phyloP scores from a whole-genome alignment of 2,797 vertebrate genomes.

The Avahi laniger region DNA sequence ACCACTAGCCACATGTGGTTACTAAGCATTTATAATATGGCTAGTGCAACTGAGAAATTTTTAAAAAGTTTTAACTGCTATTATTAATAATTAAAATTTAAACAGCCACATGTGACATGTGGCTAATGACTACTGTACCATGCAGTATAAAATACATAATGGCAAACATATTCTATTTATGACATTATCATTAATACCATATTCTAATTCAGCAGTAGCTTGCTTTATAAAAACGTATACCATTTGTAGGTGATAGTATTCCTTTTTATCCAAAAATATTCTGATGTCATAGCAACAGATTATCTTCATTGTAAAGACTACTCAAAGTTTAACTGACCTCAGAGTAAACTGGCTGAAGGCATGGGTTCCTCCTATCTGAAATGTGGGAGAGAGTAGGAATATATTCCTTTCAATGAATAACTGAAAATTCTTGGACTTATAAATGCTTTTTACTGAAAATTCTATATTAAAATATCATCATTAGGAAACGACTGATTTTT shows the following conservation, averaged over 20 bases:
- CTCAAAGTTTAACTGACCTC: not conserved
- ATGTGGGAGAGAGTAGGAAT: not conserved
- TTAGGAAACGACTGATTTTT: constrained; percentile 32
- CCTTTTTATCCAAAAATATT: constrained; percentile 1
- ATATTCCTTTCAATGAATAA: not conserved
- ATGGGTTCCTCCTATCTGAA: not conserved
- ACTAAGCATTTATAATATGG: not conserved
- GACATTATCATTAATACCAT: not conserved
- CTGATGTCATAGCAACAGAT: not conserved
- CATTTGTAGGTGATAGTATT: not conserved
- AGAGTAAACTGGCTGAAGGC: not conserved
- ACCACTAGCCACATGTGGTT: not conserved
- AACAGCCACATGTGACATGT: not conserved
- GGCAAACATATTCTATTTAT: constrained; percentile 5
- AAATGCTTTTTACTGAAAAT: constrained; percentile 26
- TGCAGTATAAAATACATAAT: not conserved
- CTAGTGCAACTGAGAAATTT: not conserved
- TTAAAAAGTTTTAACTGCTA: not conserved
- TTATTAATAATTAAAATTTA: constrained; percentile 15
- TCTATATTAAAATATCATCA: not conserved
- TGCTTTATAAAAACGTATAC: constrained; percentile 31
- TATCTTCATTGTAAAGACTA: not conserved
- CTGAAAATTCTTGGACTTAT: not conserved
- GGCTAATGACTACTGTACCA: not conserved
- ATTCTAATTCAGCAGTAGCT: constrained; percentile 20